Evolutionary conservation across 2,888 invertebrate species (phyloP).

Genomic region (Molanna angustata): DNA sequence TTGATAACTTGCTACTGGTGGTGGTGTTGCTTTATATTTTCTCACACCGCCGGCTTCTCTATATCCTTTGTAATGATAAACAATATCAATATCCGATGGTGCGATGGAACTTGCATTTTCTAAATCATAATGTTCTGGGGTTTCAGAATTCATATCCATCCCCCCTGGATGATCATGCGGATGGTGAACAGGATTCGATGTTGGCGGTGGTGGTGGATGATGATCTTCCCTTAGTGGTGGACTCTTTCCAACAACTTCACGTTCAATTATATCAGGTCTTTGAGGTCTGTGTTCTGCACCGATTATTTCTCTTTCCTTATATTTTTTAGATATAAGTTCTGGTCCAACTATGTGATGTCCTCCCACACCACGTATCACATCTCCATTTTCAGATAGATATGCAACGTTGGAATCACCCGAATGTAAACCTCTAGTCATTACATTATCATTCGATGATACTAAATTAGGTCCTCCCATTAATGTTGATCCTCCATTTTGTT

Average conservation of each 20-base stretch:
- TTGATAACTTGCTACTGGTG: constrained; percentile 72
- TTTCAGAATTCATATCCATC: constrained; percentile 73
- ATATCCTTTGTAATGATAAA: constrained; percentile 94
- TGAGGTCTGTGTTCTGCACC: constrained; percentile 73
- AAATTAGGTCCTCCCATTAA: constrained; percentile 69
- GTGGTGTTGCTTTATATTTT: constrained; percentile 85
- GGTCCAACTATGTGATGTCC: constrained; percentile 79
- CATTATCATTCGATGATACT: constrained; percentile 65
- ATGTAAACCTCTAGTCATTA: constrained; percentile 67
- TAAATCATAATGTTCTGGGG: constrained; percentile 91
- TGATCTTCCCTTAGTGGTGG: constrained; percentile 76
- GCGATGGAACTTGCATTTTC: constrained; percentile 98
- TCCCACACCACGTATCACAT: constrained; percentile 71
- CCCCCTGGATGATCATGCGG: constrained; percentile 70
- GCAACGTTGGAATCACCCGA: constrained; percentile 68
- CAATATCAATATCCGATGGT: constrained; percentile 95
- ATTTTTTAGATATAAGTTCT: constrained; percentile 84
- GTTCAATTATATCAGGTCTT: constrained; percentile 90
- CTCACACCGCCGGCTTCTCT: constrained; percentile 80
- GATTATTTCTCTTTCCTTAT: constrained; percentile 81
- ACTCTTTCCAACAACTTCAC: constrained; percentile 82
- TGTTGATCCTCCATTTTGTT: constrained; percentile 70
- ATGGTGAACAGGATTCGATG: constrained; percentile 68
- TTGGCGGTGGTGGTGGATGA: constrained; percentile 76
- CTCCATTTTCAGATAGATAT: constrained; percentile 70